Base-by-base conservation (phyloP, 37 sponge, comb jelly and placozoan species). In the Spongilla lacustris region DNA sequence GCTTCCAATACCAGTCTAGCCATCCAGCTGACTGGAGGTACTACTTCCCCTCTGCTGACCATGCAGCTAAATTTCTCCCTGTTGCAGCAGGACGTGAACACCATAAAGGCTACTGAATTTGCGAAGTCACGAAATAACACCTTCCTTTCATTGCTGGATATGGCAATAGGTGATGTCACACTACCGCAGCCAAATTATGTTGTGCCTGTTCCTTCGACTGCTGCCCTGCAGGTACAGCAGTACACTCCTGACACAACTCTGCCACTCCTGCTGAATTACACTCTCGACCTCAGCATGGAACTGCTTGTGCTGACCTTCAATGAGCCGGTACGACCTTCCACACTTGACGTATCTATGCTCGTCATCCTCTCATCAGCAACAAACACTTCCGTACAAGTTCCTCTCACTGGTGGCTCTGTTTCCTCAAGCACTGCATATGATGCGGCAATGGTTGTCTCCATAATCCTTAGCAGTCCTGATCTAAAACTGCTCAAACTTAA, bases 311-410 rank as follows among this genome's bases (percentile, higher is more conserved):
- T 97, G n/a, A 26, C 78, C 4, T 94, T 97, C 77, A 80, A 87
- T 90, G 97, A 97, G 73, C 95, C 95, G 0, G 79, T 97, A 23
- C 72, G 97, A 27, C 90, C 91, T 24, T 89, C 91, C 29, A 79
- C 87, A 26, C 81, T 94, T 32, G 91, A 94, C 75, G 84, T 85
- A 4, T 79, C 87, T 31, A 80, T 90, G 71, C 78, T 97, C 28
- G 82, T 89, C 14, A 29, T 97, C 19, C 83, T 81, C 10, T 89
- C 90, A 35, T 33, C 68, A 37, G 74, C 71, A 1, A 26, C 66
- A 35, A 31, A 41, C 50, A 46, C 38, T 21, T 35, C 22, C 68
- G 72, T 34, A 14, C n/a, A 67, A 41, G 26, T 72, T 25, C 36
- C 66, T 13, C 72, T 83, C 3, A 79, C 76, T 24, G 36, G 66